A percentile compares a stretch with the other conserved stretches of the same genome.
These are phyloP conservation scores for Anolis sagrei DNA, from an alignment of 2,113 vertebrate species.

Conservation along the genomic window DNA sequence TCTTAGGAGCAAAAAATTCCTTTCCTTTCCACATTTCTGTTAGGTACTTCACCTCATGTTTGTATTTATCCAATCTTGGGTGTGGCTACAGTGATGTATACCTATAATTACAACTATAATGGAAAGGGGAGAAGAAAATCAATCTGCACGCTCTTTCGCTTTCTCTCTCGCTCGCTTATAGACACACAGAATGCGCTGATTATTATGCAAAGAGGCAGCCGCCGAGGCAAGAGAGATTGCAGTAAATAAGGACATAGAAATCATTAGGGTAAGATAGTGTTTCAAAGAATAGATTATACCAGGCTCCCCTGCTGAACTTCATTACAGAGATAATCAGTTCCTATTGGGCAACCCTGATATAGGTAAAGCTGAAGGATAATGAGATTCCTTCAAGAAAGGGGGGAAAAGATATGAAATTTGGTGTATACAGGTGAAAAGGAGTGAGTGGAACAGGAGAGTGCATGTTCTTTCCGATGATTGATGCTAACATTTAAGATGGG, in stretches of 20 bases:
- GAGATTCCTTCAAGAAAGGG: conserved; percentile 16
- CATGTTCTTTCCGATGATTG: background rate
- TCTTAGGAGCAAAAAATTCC: background rate
- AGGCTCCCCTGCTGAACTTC: conserved; percentile 39
- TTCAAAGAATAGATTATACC: conserved; percentile 44
- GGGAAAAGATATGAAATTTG: conserved; percentile 25
- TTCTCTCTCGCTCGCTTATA: background rate
- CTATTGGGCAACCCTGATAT: conserved; percentile 25
- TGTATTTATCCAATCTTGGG: conserved; percentile 16
- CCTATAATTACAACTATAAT: conserved; percentile 28
- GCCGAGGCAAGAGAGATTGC: conserved; percentile 41
- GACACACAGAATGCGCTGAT: conserved; percentile 23
- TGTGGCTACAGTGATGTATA: background rate
- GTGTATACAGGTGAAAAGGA: background rate
- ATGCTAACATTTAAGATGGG: background rate
- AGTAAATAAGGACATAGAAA: conserved; percentile 48
- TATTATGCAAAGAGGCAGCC: conserved; percentile 45
- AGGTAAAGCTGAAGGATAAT: conserved; percentile 34
- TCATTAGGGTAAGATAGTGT: conserved; percentile 49
- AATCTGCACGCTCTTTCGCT: background rate
- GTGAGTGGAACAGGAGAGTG: background rate
- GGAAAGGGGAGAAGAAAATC: conserved; percentile 18
- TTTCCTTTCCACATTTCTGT: background rate
- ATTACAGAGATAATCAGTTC: conserved; percentile 47
- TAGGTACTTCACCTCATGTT: background rate